These are phyloP conservation scores for Chaetura pelagica DNA, from an alignment of 2,113 vertebrate species.

Conservation along the genomic window DNA sequence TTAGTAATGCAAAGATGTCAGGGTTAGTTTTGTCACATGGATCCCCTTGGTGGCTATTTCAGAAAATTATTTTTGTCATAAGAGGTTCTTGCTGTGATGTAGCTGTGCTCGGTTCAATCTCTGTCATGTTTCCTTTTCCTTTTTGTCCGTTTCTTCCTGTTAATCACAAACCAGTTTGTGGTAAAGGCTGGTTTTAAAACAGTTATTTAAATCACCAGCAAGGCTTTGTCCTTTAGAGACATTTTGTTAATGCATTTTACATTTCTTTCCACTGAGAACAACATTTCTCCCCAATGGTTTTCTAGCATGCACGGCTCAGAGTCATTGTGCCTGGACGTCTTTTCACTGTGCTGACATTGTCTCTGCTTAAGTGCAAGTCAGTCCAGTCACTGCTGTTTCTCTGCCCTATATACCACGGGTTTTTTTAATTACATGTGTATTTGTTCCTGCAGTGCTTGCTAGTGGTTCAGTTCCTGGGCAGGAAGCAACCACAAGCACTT, in stretches of 20 bases:
- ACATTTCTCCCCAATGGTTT: background rate
- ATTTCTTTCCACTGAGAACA: slow-evolving; percentile 32
- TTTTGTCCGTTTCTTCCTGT: slow-evolving; percentile 14
- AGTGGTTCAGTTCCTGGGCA: slow-evolving; percentile 15
- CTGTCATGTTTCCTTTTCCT: slow-evolving; percentile 19
- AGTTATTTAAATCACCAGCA: slow-evolving; percentile 7
- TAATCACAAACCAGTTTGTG: background rate
- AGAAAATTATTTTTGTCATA: slow-evolving; percentile 9
- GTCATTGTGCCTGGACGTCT: background rate
- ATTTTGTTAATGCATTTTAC: slow-evolving; percentile 25
- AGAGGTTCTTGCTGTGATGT: background rate
- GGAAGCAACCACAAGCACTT: background rate
- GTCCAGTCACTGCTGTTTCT: background rate
- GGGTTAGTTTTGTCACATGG: background rate
- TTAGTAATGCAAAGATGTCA: background rate
- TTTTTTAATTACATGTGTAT: slow-evolving; percentile 42
- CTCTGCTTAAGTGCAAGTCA: background rate
- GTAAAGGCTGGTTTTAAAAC: slow-evolving; percentile 24
- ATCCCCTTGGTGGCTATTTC: background rate
- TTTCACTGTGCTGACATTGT: background rate
- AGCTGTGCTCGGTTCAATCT: background rate
- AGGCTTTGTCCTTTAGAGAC: slow-evolving; percentile 20
- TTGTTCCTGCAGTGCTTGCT: slow-evolving; percentile 29
- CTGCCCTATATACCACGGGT: background rate
- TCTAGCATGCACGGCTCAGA: fast-evolving